A percentile compares a stretch with the other conserved stretches of the same genome.
Evolutionary conservation across 2,113 vertebrate genomes (phyloP).

Genomic region (Coturnix japonica): DNA sequence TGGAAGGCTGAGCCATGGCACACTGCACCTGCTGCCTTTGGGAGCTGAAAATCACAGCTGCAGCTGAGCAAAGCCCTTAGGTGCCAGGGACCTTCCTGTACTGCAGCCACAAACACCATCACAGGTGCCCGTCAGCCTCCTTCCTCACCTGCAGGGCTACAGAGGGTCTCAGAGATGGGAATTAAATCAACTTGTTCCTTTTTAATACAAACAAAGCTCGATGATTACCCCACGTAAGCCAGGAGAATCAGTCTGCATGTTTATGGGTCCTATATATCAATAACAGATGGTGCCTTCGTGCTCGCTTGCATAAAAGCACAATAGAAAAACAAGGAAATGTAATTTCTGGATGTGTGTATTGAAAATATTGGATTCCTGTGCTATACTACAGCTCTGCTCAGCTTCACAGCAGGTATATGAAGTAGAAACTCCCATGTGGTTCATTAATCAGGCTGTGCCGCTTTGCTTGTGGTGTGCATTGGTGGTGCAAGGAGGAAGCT

Average conservation of each 20-base stretch:
- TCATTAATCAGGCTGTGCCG: background rate
- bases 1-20: background rate
- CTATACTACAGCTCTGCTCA: background rate
- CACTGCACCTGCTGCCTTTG: rapidly evolving
- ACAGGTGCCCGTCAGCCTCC: background rate
- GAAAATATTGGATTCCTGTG: background rate
- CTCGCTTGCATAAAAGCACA: background rate
- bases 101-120: background rate
- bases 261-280: background rate
- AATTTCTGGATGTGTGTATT: background rate
- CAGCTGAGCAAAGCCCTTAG: background rate
- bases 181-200: background rate
- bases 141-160: background rate
- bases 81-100: no score
- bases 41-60: background rate
- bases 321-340: background rate
- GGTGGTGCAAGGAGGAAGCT: background rate
- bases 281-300: background rate
- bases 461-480: background rate
- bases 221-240: background rate
- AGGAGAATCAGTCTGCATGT: background rate
- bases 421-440: background rate
- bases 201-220: background rate
- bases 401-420: background rate
- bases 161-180: background rate